A percentile compares a stretch with the other conserved stretches of the same genome.
Evolutionary conservation across 2,888 invertebrate species (phyloP).

Genomic region (Cynaeus angustus): DNA sequence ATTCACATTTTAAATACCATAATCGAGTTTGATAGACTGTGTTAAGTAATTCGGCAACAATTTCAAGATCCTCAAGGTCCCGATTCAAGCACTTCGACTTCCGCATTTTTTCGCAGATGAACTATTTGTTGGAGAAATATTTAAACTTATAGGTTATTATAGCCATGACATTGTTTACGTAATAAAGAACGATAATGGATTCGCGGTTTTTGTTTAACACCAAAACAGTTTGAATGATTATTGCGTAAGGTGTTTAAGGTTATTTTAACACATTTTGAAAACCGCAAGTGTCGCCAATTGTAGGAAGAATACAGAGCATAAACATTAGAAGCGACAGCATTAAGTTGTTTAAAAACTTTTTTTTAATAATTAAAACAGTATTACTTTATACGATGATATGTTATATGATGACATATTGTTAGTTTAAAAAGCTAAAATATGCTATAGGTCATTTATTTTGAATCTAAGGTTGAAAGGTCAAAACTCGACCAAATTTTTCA

Average conservation of each 20-base stretch:
- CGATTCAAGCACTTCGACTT: constrained; percentile 25
- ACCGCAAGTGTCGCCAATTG: not conserved
- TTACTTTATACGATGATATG: too few species aligned
- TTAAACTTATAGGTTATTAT: constrained; percentile 21
- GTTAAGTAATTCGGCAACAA: constrained; percentile 38
- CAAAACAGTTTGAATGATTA: constrained; percentile 7
- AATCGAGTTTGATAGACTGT: constrained; percentile 32
- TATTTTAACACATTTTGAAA: constrained; percentile 15
- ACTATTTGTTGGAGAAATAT: constrained; percentile 31
- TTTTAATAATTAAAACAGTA: too few species aligned
- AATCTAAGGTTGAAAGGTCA: too few species aligned
- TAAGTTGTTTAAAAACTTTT: too few species aligned
- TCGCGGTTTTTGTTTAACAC: not conserved
- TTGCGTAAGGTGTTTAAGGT: constrained; percentile 28
- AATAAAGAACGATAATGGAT: constrained; percentile 19
- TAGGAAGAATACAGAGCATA: not conserved
- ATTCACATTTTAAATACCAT: constrained; percentile 25
- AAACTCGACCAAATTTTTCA: too few species aligned
- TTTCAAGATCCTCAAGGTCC: constrained; percentile 29
- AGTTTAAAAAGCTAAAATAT: too few species aligned
- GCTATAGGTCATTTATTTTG: too few species aligned
- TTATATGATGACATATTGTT: too few species aligned
- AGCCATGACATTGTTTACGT: constrained; percentile 43
- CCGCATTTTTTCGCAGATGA: constrained; percentile 39
- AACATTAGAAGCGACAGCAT: too few species aligned